Conservation (phyloP, 2,113 vertebrate genomes). For the Podarcis muralis region DNA sequence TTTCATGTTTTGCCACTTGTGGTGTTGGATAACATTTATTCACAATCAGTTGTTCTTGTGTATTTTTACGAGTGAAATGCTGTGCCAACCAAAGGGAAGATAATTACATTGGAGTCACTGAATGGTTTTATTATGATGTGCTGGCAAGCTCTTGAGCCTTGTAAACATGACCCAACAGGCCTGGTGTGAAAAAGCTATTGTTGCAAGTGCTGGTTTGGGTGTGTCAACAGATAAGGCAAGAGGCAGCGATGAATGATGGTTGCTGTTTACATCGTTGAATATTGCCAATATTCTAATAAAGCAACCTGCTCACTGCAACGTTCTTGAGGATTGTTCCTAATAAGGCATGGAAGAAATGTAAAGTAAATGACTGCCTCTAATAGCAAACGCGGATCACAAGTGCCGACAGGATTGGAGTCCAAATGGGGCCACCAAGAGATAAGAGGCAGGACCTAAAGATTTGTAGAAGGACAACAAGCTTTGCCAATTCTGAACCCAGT, state of each 20-base stretch:
- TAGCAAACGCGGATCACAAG: neutral
- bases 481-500: no score
- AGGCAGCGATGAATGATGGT: neutral
- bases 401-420: no score
- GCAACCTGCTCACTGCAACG: neutral
- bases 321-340: neutral
- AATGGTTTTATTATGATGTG: slow-evolving; percentile 47
- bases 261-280: neutral
- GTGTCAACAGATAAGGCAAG: neutral
- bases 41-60: slow-evolving; percentile 29
- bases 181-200: neutral
- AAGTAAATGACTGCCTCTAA: neutral
- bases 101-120: slow-evolving; percentile 36
- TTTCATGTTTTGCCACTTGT: slow-evolving; percentile 40
- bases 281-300: neutral
- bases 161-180: neutral
- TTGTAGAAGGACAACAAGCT: no score
- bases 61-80: slow-evolving; percentile 56
- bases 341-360: neutral
- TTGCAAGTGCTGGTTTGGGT: neutral
- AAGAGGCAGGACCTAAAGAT: no score
- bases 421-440: neutral
- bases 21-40: slow-evolving; percentile 58
- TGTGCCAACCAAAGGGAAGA: slow-evolving; percentile 46
- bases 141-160: slow-evolving; percentile 43